A percentile compares a stretch with the other conserved stretches of the same genome.
Conservation (phyloP, 2,888 invertebrate species). For the Podabrus alpinus region DNA sequence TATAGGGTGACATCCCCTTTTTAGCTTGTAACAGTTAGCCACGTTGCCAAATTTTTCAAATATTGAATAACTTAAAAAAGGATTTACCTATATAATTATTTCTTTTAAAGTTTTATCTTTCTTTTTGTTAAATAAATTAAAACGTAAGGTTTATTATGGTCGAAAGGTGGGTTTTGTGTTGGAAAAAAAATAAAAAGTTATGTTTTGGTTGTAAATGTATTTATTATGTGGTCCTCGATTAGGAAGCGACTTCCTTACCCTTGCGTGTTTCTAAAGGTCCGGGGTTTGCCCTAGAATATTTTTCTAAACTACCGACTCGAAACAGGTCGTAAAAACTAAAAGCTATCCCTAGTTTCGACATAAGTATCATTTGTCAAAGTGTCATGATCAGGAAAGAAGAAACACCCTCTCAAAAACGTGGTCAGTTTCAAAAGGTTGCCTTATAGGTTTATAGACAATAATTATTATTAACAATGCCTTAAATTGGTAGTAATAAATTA, state of each 20-base stretch:
- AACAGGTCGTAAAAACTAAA: slow-evolving; percentile 40
- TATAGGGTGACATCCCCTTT: slow-evolving; percentile 28
- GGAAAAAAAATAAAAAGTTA: not conserved
- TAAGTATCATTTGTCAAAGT: slow-evolving; percentile 39
- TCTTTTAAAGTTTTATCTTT: not conserved
- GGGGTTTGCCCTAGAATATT: slow-evolving; percentile 25
- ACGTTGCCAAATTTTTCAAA: slow-evolving; percentile 8
- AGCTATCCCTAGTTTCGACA: slow-evolving; percentile 33
- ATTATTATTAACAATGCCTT: not conserved
- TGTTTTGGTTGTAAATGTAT: not conserved
- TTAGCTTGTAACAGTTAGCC: not conserved
- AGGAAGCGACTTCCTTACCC: not conserved
- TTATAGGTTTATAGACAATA: not conserved
- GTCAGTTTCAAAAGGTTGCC: not conserved
- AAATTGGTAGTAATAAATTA: not conserved
- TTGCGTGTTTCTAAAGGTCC: not conserved
- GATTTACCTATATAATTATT: not conserved
- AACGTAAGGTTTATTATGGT: not conserved
- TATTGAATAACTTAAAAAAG: not conserved
- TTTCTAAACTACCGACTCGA: slow-evolving; percentile 35
- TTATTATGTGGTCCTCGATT: not conserved
- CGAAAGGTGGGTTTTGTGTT: not conserved
- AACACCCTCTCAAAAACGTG: slow-evolving; percentile 9
- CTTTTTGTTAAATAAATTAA: not conserved
- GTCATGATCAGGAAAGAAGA: slow-evolving; percentile 25